phyloP scores from a whole-genome alignment of 2,797 vertebrate genomes.

The Coreius guichenoti region DNA sequence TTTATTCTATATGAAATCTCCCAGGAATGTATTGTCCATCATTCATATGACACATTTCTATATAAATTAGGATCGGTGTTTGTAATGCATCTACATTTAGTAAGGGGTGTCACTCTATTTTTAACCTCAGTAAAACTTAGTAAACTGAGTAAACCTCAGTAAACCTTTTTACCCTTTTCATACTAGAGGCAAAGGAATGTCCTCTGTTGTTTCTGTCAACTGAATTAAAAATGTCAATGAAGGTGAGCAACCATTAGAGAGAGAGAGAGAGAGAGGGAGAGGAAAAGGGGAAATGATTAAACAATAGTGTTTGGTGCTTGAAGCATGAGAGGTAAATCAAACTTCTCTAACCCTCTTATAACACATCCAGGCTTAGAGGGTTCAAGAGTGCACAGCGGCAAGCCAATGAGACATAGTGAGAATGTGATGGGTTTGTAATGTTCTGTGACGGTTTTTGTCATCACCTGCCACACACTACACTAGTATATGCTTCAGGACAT shows the following conservation, averaged over 20 bases:
- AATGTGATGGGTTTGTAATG: slow-evolving; percentile 54
- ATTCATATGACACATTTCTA: neutral
- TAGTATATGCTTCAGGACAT: slow-evolving; percentile 49
- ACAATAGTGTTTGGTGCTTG: slow-evolving; percentile 15
- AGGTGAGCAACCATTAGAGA: slow-evolving; percentile 15
- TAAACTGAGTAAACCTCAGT: too few species aligned
- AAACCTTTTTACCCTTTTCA: neutral
- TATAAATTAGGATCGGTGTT: neutral
- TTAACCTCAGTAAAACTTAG: neutral
- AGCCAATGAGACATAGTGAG: slow-evolving; percentile 48
- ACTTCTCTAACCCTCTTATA: slow-evolving; percentile 36
- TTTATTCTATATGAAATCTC: too few species aligned
- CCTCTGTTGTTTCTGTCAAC: slow-evolving; percentile 23
- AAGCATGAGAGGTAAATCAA: slow-evolving; percentile 35
- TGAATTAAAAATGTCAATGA: slow-evolving; percentile 15
- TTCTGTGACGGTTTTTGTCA: slow-evolving; percentile 52
- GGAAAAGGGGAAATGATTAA: slow-evolving; percentile 25
- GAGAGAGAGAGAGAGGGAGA: neutral
- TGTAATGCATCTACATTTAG: neutral
- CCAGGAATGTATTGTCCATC: too few species aligned
- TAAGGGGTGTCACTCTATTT: neutral
- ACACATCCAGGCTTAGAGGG: slow-evolving; percentile 54
- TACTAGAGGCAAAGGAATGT: neutral
- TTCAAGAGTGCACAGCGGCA: slow-evolving; percentile 50
- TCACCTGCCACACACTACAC: slow-evolving; percentile 44